phyloP scores from a whole-genome alignment of 2,113 vertebrate genomes.

The Tetrax tetrax region DNA sequence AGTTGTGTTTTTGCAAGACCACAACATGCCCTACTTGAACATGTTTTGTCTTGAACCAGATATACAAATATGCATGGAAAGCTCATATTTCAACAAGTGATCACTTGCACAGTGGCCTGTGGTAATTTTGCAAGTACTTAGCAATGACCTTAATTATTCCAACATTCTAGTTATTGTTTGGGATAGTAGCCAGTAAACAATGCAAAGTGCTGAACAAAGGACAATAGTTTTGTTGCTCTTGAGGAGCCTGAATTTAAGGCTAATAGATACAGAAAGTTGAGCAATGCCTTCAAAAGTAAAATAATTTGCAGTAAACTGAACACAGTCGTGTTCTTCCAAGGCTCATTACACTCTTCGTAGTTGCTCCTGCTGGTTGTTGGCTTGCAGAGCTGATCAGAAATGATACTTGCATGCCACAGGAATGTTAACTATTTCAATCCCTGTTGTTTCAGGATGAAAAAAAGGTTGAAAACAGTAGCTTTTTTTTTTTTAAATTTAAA shows the following conservation, averaged over 20 bases:
- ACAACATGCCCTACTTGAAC: neutral
- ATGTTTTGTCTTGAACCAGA: neutral
- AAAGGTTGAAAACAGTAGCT: neutral
- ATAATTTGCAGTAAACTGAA: neutral
- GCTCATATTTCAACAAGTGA: neutral
- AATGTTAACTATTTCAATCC: neutral
- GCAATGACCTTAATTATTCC: neutral
- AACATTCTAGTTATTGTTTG: neutral
- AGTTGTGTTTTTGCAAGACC: neutral
- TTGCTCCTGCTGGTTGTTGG: neutral
- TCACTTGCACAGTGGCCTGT: neutral
- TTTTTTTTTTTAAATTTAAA: neutral
- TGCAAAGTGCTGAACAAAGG: neutral
- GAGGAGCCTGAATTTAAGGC: neutral
- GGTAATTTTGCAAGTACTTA: neutral
- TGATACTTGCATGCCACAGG: neutral
- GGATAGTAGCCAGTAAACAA: neutral
- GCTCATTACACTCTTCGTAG: neutral
- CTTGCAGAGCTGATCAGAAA: neutral
- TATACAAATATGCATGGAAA: neutral
- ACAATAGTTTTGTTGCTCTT: neutral
- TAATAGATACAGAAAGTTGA: neutral
- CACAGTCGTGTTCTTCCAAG: neutral
- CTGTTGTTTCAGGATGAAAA: neutral
- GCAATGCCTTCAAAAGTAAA: neutral